Conservation (phyloP, 2,113 vertebrate genomes). For the Elephantulus edwardii region DNA sequence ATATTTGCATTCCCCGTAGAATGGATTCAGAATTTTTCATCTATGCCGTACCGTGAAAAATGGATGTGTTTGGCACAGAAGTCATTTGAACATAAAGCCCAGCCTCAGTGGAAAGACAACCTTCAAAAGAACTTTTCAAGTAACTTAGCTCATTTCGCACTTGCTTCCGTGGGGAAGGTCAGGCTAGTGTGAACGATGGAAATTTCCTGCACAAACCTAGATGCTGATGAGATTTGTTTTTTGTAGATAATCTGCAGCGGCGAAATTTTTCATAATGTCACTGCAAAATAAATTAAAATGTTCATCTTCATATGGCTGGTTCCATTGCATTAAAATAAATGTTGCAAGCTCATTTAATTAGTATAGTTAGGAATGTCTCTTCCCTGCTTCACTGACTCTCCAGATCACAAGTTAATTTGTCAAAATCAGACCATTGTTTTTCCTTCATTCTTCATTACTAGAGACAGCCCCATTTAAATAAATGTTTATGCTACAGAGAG, state of each 20-base stretch:
- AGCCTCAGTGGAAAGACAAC: constrained; percentile 84
- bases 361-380: constrained; percentile 92
- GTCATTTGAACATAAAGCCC: constrained; percentile 87
- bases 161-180: constrained; percentile 87
- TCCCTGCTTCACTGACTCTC: constrained; percentile 91
- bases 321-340: constrained; percentile 94
- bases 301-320: constrained; percentile 93
- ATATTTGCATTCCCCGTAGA: constrained; percentile 89
- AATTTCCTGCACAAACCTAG: constrained; percentile 87
- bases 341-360: constrained; percentile 94
- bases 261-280: constrained; percentile 93
- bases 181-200: constrained; percentile 85
- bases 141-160: constrained; percentile 82
- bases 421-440: constrained; percentile 94
- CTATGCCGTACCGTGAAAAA: constrained; percentile 85
- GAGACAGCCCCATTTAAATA: constrained; percentile 91
- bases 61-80: constrained; percentile 86
- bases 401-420: constrained; percentile 95
- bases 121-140: constrained; percentile 85
- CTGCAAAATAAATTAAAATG: constrained; percentile 92
- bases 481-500: constrained; percentile 92
- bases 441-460: constrained; percentile 93
- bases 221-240: constrained; percentile 91
- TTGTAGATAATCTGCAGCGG: constrained; percentile 88
- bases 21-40: constrained; percentile 87